These are phyloP conservation scores for Pionites leucogaster DNA, from an alignment of 2,113 vertebrate species.

Conservation along the genomic window DNA sequence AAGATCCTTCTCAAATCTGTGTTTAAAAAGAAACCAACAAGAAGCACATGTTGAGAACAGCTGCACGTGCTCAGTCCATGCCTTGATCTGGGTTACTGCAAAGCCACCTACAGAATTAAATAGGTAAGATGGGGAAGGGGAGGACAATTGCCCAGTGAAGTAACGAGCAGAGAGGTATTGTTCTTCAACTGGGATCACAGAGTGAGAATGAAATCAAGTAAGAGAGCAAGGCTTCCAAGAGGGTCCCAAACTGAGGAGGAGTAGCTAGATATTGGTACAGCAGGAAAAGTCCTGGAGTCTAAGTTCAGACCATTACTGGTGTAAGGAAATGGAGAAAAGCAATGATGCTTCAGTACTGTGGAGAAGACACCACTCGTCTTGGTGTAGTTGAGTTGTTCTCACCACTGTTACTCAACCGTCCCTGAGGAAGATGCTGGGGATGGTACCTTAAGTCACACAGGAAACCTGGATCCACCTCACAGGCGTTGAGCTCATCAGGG, in stretches of 20 bases:
- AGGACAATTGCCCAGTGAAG: background rate
- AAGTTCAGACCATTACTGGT: rapidly evolving
- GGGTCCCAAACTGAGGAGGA: background rate
- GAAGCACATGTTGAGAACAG: background rate
- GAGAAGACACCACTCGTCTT: rapidly evolving
- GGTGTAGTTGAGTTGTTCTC: background rate
- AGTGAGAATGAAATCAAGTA: background rate
- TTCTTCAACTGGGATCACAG: background rate
- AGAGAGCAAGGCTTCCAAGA: background rate
- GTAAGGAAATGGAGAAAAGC: background rate
- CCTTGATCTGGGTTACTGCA: background rate
- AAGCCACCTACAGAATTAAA: background rate
- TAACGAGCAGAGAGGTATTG: background rate
- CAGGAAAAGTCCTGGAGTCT: background rate
- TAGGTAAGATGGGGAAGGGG: background rate
- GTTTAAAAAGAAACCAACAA: background rate
- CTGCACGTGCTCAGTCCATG: rapidly evolving
- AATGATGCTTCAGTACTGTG: background rate
- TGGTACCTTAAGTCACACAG: background rate
- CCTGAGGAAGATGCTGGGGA: background rate
- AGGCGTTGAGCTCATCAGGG: background rate
- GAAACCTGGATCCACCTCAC: background rate
- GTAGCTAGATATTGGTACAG: background rate
- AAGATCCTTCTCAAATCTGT: conserved; percentile 90
- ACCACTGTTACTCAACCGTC: background rate